Percentiles rank a stretch among this genome's conserved stretches.
Conservation (phyloP, 2,113 vertebrate species). For the Nansenia antarctica region DNA sequence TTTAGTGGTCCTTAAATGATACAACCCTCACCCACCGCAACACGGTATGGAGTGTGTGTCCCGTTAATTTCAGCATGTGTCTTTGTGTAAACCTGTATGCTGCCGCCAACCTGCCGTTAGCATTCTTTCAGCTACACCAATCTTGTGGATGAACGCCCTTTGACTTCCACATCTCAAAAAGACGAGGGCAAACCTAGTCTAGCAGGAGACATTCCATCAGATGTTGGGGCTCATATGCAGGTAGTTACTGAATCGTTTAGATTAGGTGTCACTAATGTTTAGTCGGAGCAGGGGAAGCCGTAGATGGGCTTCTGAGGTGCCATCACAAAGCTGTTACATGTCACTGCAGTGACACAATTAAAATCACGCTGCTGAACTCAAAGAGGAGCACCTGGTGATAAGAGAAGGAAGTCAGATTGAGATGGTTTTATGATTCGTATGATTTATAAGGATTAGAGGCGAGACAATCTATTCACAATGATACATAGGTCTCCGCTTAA, state of each 20-base stretch:
- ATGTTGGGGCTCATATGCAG: constrained; percentile 64
- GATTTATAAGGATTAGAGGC: too few relatives aligned
- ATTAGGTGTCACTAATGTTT: constrained; percentile 74
- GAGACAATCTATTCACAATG: neutral
- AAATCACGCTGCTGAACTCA: constrained; percentile 43
- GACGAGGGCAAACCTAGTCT: constrained; percentile 64
- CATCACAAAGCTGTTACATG: constrained; percentile 64
- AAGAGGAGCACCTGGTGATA: neutral
- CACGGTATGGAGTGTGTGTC: neutral
- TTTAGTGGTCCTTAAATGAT: neutral
- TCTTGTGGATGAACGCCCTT: constrained; percentile 69
- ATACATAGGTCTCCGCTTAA: too few relatives aligned
- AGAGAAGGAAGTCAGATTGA: neutral
- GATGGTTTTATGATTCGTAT: too few relatives aligned
- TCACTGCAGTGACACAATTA: constrained; percentile 68
- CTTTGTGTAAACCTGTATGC: constrained; percentile 28
- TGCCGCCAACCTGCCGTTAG: constrained; percentile 35
- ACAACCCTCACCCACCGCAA: neutral
- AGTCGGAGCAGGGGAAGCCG: constrained; percentile 58
- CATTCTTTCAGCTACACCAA: constrained; percentile 58
- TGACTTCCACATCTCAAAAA: constrained; percentile 60
- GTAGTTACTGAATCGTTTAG: constrained; percentile 75
- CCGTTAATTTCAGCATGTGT: neutral
- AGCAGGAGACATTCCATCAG: constrained; percentile 73
- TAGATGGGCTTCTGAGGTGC: constrained; percentile 48